Conservation (phyloP, 2,113 vertebrate species). For the Megaleporinus macrocephalus region DNA sequence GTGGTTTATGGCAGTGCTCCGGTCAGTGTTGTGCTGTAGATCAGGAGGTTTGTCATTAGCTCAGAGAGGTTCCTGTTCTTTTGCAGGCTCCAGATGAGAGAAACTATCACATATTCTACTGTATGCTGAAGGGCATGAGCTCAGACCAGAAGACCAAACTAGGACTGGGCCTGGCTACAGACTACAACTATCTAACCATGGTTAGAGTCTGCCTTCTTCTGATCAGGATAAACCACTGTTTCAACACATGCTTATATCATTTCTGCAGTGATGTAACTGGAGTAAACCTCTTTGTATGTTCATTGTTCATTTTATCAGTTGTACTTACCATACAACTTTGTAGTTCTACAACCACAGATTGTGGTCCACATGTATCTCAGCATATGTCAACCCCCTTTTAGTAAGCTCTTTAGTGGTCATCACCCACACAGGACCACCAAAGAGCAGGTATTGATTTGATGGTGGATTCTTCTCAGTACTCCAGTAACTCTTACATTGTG, state of each 20-base stretch:
- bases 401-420: too few species aligned
- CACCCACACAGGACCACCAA: too few species aligned
- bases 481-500: too few species aligned
- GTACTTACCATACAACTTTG: too few species aligned
- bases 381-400: too few species aligned
- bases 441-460: too few species aligned
- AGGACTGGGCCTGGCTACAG: slow-evolving; percentile 85
- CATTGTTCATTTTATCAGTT: too few species aligned
- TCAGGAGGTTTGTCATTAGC: neutral
- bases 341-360: too few species aligned
- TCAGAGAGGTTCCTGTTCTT: slow-evolving; percentile 8
- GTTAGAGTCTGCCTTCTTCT: slow-evolving; percentile 73
- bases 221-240: neutral
- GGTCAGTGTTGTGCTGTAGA: neutral
- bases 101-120: slow-evolving; percentile 98
- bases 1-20: neutral
- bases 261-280: neutral
- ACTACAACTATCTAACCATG: slow-evolving; percentile 95
- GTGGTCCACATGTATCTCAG: too few species aligned
- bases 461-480: too few species aligned
- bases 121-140: slow-evolving; percentile 94
- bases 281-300: neutral
- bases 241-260: neutral
- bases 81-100: slow-evolving; percentile 89
- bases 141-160: slow-evolving; percentile 90